phyloP scores from a whole-genome alignment of 2,888 invertebrate genomes.

The Tachystola acroxantha region DNA sequence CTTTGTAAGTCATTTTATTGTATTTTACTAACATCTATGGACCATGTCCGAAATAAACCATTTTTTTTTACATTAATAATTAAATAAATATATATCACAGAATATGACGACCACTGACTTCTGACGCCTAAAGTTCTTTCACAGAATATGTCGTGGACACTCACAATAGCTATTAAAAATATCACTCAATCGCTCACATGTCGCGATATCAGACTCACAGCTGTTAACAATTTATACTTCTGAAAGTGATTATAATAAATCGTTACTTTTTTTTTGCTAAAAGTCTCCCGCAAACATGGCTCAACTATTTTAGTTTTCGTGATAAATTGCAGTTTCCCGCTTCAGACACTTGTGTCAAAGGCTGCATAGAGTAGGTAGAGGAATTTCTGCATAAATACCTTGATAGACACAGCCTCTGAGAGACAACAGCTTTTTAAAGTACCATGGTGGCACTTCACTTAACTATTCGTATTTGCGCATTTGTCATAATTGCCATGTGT shows the following conservation, averaged over 20 bases:
- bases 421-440: background rate
- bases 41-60: no score
- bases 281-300: conserved; percentile 54
- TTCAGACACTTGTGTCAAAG: conserved; percentile 12
- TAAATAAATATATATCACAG: no score
- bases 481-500: no score
- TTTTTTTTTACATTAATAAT: no score
- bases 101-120: no score
- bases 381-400: background rate
- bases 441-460: no score
- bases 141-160: no score
- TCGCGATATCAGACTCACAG: conserved; percentile 19
- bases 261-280: conserved; percentile 57
- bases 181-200: conserved; percentile 10
- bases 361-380: background rate
- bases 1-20: no score
- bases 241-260: conserved; percentile 49
- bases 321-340: conserved; percentile 57
- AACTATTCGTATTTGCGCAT: no score
- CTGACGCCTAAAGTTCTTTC: no score
- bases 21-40: no score
- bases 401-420: conserved; percentile 5
- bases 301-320: conserved; percentile 63
- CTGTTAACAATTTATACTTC: conserved; percentile 39
- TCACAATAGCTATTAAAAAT: conserved; percentile 5